Percentiles rank a stretch among this genome's conserved stretches.
These are phyloP conservation scores for Hydropotes inermis DNA, from an alignment of 2,113 vertebrate genomes.

Conservation along the genomic window DNA sequence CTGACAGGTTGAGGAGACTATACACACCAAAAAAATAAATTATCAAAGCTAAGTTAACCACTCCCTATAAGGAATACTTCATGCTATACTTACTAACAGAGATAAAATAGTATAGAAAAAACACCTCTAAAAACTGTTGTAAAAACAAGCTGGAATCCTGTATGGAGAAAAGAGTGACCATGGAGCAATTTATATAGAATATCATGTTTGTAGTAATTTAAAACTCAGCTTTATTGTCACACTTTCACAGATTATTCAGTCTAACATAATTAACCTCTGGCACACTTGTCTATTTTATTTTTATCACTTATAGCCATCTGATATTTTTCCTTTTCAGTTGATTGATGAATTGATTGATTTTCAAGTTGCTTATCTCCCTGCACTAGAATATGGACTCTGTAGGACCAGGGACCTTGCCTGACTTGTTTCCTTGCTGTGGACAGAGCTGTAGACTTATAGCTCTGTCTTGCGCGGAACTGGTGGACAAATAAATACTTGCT, in stretches of 20 bases:
- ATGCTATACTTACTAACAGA: not conserved
- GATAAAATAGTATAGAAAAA: not conserved
- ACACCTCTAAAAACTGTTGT: not conserved
- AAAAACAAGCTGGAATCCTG: not conserved
- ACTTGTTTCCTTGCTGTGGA: not conserved
- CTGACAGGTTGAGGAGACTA: not conserved
- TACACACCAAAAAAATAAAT: not conserved
- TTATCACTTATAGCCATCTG: not conserved
- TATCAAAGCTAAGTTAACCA: not conserved
- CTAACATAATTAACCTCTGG: not conserved
- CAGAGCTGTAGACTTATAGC: not conserved
- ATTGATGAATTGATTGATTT: not conserved
- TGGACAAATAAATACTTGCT: not conserved
- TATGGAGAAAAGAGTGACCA: not conserved
- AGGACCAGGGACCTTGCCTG: not conserved
- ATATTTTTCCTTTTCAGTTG: not conserved
- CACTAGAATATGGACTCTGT: not conserved
- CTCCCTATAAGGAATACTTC: not conserved
- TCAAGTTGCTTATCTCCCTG: not conserved
- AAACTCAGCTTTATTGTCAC: not conserved
- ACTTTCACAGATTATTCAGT: not conserved
- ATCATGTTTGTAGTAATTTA: not conserved
- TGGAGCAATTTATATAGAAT: not conserved
- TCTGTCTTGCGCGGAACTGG: not conserved
- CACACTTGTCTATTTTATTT: not conserved